Evolutionary conservation across 2,797 vertebrate genomes (phyloP).

Genomic region (Falco peregrinus): DNA sequence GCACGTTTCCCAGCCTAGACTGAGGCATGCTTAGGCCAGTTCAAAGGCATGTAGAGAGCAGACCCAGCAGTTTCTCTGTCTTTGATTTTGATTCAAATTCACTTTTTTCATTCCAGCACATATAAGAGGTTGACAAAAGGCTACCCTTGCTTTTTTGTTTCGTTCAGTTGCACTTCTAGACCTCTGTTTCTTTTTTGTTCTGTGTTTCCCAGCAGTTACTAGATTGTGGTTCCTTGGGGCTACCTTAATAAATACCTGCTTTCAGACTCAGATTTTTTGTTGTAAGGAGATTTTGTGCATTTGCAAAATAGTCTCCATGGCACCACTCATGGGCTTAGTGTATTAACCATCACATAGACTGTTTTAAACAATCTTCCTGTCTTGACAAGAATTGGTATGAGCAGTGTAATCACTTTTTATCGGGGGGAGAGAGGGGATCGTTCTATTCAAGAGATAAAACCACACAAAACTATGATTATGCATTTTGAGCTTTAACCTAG

Average conservation of each 20-base stretch:
- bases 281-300: not conserved
- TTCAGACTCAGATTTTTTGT: constrained; percentile 5
- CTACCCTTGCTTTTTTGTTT: not conserved
- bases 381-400: constrained; percentile 22
- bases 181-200: not conserved
- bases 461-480: not conserved
- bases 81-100: constrained; percentile 47
- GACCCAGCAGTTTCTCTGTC: constrained; percentile 36
- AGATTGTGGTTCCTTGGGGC: not conserved
- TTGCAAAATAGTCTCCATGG: constrained; percentile 41
- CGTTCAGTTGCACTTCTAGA: not conserved
- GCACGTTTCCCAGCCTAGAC: not conserved
- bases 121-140: not conserved
- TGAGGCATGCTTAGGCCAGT: constrained; percentile 53
- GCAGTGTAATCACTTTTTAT: not conserved
- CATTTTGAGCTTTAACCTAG: not conserved
- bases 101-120: not conserved
- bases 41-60: constrained; percentile 39
- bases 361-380: constrained; percentile 21
- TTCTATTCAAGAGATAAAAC: not conserved
- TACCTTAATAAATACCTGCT: not conserved
- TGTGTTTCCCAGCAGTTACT: not conserved
- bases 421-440: not conserved
- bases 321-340: not conserved
- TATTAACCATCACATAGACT: not conserved